Conservation (phyloP, 2,888 invertebrate species). For the Sipha maydis region DNA sequence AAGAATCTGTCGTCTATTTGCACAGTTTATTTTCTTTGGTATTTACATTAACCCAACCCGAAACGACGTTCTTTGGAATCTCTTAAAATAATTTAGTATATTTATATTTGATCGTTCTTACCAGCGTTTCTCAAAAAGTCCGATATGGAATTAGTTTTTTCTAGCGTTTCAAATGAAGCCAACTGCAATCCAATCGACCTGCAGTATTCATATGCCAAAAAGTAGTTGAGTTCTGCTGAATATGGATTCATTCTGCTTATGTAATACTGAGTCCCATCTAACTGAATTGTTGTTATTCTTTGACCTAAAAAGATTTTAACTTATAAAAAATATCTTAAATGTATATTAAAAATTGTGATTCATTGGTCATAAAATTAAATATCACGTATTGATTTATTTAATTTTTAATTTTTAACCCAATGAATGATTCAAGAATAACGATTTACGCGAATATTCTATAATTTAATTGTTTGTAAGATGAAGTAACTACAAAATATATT, state of each 20-base stretch:
- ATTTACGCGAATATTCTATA: too few species aligned
- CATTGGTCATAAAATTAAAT: too few species aligned
- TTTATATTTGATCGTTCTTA: slow-evolving; percentile 65
- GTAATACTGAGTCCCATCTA: slow-evolving; percentile 87
- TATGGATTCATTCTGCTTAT: slow-evolving; percentile 89
- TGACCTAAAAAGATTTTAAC: slow-evolving; percentile 74
- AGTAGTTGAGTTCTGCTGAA: slow-evolving; percentile 86
- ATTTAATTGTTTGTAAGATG: too few species aligned
- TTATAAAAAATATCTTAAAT: neutral
- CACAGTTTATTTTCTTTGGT: neutral
- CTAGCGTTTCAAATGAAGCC: slow-evolving; percentile 86
- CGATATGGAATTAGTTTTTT: slow-evolving; percentile 86
- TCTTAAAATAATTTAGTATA: neutral
- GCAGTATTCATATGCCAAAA: slow-evolving; percentile 88
- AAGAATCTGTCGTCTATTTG: slow-evolving; percentile 17
- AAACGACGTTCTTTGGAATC: neutral
- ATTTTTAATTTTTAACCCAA: too few species aligned
- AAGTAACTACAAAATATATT: too few species aligned
- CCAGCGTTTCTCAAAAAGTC: slow-evolving; percentile 85
- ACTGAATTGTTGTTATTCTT: slow-evolving; percentile 86
- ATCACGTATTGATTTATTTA: too few species aligned
- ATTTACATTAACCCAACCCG: slow-evolving; percentile 25
- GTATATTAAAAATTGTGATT: too few species aligned
- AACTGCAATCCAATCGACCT: slow-evolving; percentile 85
- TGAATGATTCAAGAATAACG: too few species aligned